Evolutionary conservation across 2,888 invertebrate species (phyloP).

Genomic region (Malachius bipustulatus): DNA sequence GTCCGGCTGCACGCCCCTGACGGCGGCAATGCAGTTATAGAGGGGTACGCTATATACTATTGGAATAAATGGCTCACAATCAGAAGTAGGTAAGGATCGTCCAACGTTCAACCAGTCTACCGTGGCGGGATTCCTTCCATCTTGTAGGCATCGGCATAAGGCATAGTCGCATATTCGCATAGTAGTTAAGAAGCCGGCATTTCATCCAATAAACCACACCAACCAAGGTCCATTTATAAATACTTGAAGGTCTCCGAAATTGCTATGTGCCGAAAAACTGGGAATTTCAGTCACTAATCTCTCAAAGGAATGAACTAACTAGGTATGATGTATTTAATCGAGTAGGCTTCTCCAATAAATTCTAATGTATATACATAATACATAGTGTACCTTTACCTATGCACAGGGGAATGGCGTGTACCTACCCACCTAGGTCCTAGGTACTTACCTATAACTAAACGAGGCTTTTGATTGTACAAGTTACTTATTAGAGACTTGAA

Average conservation of each 20-base stretch:
- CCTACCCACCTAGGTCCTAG: conserved; percentile 48
- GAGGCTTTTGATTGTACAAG: no score
- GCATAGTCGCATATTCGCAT: no score
- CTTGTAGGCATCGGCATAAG: no score
- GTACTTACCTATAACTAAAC: no score
- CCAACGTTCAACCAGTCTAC: conserved; percentile 32
- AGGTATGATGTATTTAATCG: conserved; percentile 39
- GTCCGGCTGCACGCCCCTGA: conserved; percentile 37
- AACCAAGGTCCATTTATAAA: conserved; percentile 20
- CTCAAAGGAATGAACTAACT: conserved; percentile 64
- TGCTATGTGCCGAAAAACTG: conserved; percentile 29
- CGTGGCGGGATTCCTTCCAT: conserved; percentile 58
- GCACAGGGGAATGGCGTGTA: conserved; percentile 55
- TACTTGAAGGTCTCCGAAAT: conserved; percentile 22
- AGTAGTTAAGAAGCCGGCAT: conserved; percentile 60
- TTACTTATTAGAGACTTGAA: conserved; percentile 24
- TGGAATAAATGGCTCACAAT: conserved; percentile 34
- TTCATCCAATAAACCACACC: conserved; percentile 32
- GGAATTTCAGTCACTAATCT: conserved; percentile 44
- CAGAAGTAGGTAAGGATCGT: conserved; percentile 27
- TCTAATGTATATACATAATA: conserved; percentile 33
- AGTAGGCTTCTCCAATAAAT: conserved; percentile 34
- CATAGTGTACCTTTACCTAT: conserved; percentile 22
- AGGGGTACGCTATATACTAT: conserved; percentile 40
- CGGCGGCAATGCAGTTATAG: conserved; percentile 45